Conservation (phyloP, 2,888 invertebrate genomes). For the Chaitophorus viminalis region DNA sequence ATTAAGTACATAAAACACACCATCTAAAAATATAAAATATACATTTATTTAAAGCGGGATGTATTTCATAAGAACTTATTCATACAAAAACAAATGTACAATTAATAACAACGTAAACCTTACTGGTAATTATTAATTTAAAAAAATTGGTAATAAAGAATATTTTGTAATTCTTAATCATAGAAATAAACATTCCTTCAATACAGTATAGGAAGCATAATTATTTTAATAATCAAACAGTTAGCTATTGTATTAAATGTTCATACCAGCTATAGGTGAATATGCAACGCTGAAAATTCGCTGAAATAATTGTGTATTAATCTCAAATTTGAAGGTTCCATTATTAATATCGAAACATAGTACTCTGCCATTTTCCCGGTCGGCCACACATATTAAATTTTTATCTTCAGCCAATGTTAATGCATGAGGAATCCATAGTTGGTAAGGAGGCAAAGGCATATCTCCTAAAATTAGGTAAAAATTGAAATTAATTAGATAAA, state of each 20-base stretch:
- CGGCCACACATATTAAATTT: constrained; percentile 91
- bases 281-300: constrained; percentile 54
- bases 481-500: neutral
- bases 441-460: constrained; percentile 42
- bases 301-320: constrained; percentile 35
- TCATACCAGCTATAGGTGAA: constrained; percentile 50
- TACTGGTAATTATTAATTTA: too few species aligned
- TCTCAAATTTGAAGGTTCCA: constrained; percentile 46
- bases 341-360: constrained; percentile 72
- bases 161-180: neutral
- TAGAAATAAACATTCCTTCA: neutral
- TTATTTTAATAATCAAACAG: neutral
- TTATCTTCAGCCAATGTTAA: constrained; percentile 86
- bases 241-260: neutral
- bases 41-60: neutral
- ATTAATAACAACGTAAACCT: too few species aligned
- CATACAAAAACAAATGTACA: too few species aligned
- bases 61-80: neutral
- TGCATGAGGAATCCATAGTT: constrained; percentile 78
- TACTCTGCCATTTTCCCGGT: constrained; percentile 92
- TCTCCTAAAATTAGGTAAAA: constrained; percentile 30
- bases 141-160: too few species aligned
- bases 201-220: neutral
- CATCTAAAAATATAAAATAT: constrained; percentile 24
- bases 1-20: constrained; percentile 54